A percentile compares a stretch with the other conserved stretches of the same genome.
phyloP scores from a whole-genome alignment of 1,140 invertebrate genomes.

The Colletes latitarsis region DNA sequence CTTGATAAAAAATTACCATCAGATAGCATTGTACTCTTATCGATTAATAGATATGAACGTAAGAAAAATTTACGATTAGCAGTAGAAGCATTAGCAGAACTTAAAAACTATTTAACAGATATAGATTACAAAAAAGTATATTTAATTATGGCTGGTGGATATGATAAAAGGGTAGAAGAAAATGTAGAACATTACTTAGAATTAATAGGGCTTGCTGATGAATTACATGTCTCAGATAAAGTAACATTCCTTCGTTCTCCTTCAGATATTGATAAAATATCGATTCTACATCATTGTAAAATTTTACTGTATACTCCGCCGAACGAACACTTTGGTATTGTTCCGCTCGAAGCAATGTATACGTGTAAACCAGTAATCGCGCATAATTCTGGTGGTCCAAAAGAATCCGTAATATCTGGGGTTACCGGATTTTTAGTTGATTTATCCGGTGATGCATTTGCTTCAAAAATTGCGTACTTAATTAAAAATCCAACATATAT shows the following conservation, averaged over 20 bases:
- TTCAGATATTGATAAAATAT: slow-evolving; percentile 91
- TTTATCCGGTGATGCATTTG: slow-evolving; percentile 86
- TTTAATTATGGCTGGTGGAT: slow-evolving; percentile 98
- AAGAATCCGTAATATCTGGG: slow-evolving; percentile 94
- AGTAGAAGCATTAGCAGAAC: slow-evolving; percentile 88
- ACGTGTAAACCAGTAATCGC: slow-evolving; percentile 96
- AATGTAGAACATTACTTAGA: slow-evolving; percentile 95
- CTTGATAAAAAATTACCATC: slow-evolving; percentile 72
- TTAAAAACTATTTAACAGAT: slow-evolving; percentile 82
- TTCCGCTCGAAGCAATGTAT: slow-evolving; percentile 99
- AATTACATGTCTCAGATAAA: slow-evolving; percentile 87
- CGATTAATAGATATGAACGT: slow-evolving; percentile 98
- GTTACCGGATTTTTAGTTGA: slow-evolving; percentile 95
- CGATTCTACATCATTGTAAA: slow-evolving; percentile 87
- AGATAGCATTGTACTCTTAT: slow-evolving; percentile 89
- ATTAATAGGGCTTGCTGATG: slow-evolving; percentile 84
- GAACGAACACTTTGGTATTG: slow-evolving; percentile 99
- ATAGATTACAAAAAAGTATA: slow-evolving; percentile 86
- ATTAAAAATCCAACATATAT: slow-evolving; percentile 83
- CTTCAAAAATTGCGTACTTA: slow-evolving; percentile 89
- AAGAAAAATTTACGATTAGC: slow-evolving; percentile 97
- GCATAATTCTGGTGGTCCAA: slow-evolving; percentile 96
- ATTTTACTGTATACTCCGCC: slow-evolving; percentile 97
- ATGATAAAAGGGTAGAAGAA: slow-evolving; percentile 93
- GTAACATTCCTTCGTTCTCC: slow-evolving; percentile 94